phyloP scores from a whole-genome alignment of 2,797 vertebrate species.

The Euthynnus affinis region DNA sequence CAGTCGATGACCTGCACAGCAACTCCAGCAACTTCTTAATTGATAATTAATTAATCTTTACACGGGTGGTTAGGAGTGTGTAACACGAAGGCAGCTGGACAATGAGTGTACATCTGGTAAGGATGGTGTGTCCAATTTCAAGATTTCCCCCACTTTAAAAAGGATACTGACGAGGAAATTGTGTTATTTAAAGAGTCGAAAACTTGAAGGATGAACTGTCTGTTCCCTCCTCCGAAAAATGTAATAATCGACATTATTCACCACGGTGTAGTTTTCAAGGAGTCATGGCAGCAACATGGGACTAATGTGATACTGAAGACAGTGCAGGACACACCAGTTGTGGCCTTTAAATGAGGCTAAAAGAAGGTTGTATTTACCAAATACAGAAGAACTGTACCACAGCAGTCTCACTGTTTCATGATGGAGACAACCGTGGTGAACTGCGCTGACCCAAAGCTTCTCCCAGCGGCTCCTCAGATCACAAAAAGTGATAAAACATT shows the following conservation, averaged over 20 bases:
- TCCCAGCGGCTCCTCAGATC: not conserved
- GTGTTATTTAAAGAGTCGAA: not conserved
- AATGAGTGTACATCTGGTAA: not conserved
- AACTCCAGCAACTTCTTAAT: not conserved
- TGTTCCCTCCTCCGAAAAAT: not conserved
- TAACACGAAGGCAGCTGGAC: not conserved
- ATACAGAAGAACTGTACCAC: too few species aligned
- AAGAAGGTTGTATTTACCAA: not conserved
- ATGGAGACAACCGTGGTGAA: not conserved
- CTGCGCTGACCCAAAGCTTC: not conserved
- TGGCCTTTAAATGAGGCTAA: not conserved
- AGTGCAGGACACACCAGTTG: not conserved
- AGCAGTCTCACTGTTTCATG: too few species aligned
- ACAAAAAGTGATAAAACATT: conserved; percentile 1
- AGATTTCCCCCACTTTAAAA: not conserved
- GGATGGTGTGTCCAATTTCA: not conserved
- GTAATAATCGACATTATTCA: too few species aligned
- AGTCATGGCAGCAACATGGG: not conserved
- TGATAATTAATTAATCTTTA: not conserved
- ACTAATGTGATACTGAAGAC: not conserved
- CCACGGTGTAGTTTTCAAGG: too few species aligned
- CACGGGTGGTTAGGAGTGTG: not conserved
- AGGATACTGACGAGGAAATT: not conserved
- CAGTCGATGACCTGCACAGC: not conserved
- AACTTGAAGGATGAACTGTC: not conserved